A percentile compares a stretch with the other conserved stretches of the same genome.
These are phyloP conservation scores for Catocala nupta DNA, from an alignment of 2,888 invertebrate species.

Conservation along the genomic window DNA sequence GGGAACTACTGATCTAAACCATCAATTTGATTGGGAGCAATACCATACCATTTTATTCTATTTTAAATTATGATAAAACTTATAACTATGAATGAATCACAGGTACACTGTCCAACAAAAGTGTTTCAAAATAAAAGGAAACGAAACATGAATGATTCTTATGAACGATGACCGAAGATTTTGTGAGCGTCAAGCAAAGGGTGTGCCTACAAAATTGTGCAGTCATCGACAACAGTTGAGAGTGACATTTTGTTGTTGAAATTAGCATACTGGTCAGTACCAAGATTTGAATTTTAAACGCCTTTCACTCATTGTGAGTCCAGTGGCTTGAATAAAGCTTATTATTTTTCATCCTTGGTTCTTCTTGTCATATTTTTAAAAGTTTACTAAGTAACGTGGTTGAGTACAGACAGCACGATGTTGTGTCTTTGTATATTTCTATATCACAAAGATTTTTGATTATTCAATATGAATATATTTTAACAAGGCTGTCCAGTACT, in stretches of 20 bases:
- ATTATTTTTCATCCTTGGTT: slow-evolving; percentile 10
- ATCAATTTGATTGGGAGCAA: background rate
- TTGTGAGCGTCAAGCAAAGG: slow-evolving; percentile 67
- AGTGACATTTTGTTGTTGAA: slow-evolving; percentile 76
- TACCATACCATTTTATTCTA: background rate
- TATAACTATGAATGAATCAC: slow-evolving; percentile 12
- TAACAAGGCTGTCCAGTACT: too few species aligned
- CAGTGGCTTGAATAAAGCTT: slow-evolving; percentile 25
- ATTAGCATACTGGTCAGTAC: slow-evolving; percentile 83
- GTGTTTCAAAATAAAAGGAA: slow-evolving; percentile 29
- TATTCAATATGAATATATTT: too few species aligned
- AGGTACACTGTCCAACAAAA: slow-evolving; percentile 29
- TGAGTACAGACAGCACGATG: too few species aligned
- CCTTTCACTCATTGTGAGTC: slow-evolving; percentile 64
- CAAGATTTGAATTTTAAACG: slow-evolving; percentile 73
- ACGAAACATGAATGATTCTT: slow-evolving; percentile 50
- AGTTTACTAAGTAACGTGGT: too few species aligned
- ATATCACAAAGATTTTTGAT: too few species aligned
- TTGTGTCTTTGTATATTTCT: too few species aligned
- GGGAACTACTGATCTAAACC: too few species aligned
- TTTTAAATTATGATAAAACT: slow-evolving; percentile 17
- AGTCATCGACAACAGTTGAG: slow-evolving; percentile 78
- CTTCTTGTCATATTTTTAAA: background rate
- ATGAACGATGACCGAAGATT: slow-evolving; percentile 73
- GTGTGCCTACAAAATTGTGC: slow-evolving; percentile 78